Evolutionary conservation across 2,797 vertebrate species (phyloP), one percentile per base, ranked within the genome.

Genomic region (Euthynnus affinis): DNA sequence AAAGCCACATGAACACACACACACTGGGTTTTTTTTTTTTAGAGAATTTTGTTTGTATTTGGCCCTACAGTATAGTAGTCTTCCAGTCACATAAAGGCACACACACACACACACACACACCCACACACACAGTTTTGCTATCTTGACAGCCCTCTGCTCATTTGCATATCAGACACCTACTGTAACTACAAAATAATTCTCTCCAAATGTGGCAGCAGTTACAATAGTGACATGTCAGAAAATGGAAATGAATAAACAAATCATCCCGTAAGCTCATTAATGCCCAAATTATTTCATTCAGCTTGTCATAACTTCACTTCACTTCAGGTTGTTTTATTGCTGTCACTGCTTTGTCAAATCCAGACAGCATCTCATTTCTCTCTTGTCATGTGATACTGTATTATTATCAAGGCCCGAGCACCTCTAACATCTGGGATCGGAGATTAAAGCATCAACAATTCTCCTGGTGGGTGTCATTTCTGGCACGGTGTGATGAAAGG

Each of bases 361-460:
- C 53, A 13, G 62, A 51, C 62, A 69, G 25, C 66, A 18, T 27
- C n/a, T 60, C 40, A 42, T 76, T 59, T 68, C 25, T 46, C 72
- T 72, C 55, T 63, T 9, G 32, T 73, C 68, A 51, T 51, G 74
- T 44, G 55, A 62, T 48, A 57, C 69, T 20, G 69, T 55, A 3
- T 74, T 78, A 58, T 81, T 74, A 85, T 87, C 34, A 49, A 80
- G 57, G 48, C 77, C 63, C 29, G 2, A 67, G 49, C 25, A 5
- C 59, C 52, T 80, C 56, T 70, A 76, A 88, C 89, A 86, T 88
- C 85, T 90, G 87, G 71, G 83, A 84, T 75, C 10, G 5, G 63
- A 89, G 89, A 89, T 90, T 81, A 88, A 89, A 91, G 75, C 76
- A 46, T 87, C 84, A 80, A 52, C 81, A 52, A 18, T 78, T 62